Conservation (phyloP, 2,113 vertebrate species). For the Xiphophorus couchianus region DNA sequence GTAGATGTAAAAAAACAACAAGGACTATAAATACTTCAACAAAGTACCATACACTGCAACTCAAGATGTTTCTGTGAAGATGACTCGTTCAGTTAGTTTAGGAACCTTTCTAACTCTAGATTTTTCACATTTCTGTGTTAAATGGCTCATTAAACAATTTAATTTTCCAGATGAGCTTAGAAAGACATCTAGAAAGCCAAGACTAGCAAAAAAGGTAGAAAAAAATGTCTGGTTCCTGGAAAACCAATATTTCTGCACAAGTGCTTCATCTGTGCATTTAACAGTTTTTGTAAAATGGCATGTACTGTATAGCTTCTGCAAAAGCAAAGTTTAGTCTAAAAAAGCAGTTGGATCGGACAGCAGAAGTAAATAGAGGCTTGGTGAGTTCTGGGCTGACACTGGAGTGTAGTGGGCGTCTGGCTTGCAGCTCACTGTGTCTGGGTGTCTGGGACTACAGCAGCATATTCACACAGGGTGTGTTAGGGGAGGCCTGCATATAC, state of each 20-base stretch:
- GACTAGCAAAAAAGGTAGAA: not conserved
- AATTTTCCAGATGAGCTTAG: not conserved
- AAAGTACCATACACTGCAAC: no score
- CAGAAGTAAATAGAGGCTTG: slow-evolving; percentile 72
- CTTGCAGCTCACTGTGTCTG: slow-evolving; percentile 70
- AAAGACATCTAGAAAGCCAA: not conserved
- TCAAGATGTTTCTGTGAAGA: no score
- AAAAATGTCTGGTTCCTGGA: not conserved
- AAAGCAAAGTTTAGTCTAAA: slow-evolving; percentile 10
- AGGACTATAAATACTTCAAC: no score
- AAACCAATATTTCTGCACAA: not conserved
- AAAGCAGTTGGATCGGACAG: slow-evolving; percentile 7
- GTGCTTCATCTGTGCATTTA: not conserved
- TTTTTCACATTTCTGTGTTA: not conserved
- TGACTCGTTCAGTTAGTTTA: not conserved
- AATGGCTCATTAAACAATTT: not conserved
- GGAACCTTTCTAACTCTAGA: not conserved
- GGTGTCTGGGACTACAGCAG: slow-evolving; percentile 76
- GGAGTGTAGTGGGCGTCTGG: slow-evolving; percentile 82
- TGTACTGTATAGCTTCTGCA: slow-evolving; percentile 7
- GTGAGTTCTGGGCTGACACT: slow-evolving; percentile 69
- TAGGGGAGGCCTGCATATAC: slow-evolving; percentile 36
- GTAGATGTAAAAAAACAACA: no score
- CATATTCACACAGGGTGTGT: slow-evolving; percentile 71
- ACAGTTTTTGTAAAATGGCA: not conserved